These are phyloP conservation scores for Cygnus buccinator DNA, from an alignment of 2,113 vertebrate species.

Conservation along the genomic window DNA sequence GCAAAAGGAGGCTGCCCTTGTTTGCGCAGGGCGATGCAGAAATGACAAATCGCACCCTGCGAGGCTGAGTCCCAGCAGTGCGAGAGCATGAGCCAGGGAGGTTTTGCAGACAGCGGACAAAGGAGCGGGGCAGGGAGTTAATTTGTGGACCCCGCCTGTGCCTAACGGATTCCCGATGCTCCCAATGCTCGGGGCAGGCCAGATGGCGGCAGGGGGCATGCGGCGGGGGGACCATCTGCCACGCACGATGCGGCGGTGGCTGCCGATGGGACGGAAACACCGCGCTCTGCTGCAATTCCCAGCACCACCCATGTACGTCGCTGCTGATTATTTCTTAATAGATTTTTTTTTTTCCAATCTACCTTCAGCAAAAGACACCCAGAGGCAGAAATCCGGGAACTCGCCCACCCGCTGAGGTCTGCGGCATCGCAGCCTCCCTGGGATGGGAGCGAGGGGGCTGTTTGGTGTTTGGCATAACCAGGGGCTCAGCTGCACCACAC, in stretches of 20 bases:
- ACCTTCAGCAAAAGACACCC: neutral
- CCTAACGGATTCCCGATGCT: fast-evolving
- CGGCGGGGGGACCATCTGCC: neutral
- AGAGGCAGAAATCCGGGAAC: neutral
- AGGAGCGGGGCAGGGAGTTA: neutral
- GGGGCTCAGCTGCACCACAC: neutral
- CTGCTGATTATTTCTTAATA: neutral
- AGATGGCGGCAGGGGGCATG: slow-evolving; percentile 11
- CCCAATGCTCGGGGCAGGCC: fast-evolving
- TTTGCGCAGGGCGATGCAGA: fast-evolving
- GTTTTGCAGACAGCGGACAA: neutral
- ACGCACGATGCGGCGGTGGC: fast-evolving
- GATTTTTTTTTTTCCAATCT: neutral
- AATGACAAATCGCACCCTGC: fast-evolving
- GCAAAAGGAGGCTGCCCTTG: neutral
- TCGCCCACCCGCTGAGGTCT: neutral
- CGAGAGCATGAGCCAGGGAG: neutral
- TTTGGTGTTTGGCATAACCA: neutral
- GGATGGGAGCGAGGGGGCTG: neutral
- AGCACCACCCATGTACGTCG: neutral
- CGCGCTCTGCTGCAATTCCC: neutral
- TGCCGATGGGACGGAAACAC: neutral
- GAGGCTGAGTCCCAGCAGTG: fast-evolving
- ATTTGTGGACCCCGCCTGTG: fast-evolving
- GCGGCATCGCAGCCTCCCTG: fast-evolving